Evolutionary conservation across 1,140 invertebrate species (phyloP).

Genomic region (Bombus vancouverensis): DNA sequence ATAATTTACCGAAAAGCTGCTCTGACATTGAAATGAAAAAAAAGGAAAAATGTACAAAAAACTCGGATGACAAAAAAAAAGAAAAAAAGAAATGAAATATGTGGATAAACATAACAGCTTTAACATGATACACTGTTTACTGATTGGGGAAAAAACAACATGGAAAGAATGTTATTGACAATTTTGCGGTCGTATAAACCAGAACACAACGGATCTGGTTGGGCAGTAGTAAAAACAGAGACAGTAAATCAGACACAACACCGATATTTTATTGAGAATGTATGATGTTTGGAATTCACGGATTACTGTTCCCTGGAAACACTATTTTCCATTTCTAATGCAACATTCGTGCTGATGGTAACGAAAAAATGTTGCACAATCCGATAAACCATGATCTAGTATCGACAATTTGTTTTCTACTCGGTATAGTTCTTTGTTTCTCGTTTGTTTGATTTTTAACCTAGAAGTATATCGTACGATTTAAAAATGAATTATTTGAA

Average conservation of each 20-base stretch:
- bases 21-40: not conserved
- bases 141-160: not conserved
- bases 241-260: not conserved
- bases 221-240: not conserved
- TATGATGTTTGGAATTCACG: slow-evolving; percentile 10
- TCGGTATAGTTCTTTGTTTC: not conserved
- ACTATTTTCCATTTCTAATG: slow-evolving; percentile 17
- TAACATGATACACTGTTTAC: not conserved
- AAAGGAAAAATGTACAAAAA: not conserved
- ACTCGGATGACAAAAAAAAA: not conserved
- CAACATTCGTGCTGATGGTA: not conserved
- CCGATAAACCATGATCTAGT: not conserved
- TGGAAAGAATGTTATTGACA: not conserved
- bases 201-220: too few relatives aligned
- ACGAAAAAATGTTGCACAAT: slow-evolving; percentile 21
- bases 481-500: not conserved
- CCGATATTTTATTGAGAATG: slow-evolving; percentile 35
- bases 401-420: not conserved
- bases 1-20: not conserved
- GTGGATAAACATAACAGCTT: not conserved
- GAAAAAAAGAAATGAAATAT: not conserved
- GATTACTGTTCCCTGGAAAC: not conserved
- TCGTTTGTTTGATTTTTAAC: not conserved
- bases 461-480: not conserved
- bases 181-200: slow-evolving; percentile 5